Evolutionary conservation across 2,888 invertebrate genomes (phyloP), one percentile per base, ranked within the genome.

Genomic region (Agrotis puta): DNA sequence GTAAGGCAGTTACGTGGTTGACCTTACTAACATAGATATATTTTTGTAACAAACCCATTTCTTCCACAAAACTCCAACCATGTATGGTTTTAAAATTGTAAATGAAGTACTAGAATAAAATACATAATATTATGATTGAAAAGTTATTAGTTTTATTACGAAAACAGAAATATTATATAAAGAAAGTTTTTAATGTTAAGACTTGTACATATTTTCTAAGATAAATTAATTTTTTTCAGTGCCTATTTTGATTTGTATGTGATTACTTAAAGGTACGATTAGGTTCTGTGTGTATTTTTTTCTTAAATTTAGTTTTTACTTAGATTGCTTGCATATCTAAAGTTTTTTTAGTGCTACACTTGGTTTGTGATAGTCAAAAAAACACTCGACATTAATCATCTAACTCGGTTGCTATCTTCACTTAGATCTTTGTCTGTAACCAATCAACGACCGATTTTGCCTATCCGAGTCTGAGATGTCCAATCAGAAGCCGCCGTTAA

Each of bases 171-270:
- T 64, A 64, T 77, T 64, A 64, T 77, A 81, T 74, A 68, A 77
- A 72, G 1, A 79, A 82, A 65, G 39, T 39, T 76, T 87, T 84
- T 82, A 82, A 84, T 71, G 81, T 79, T 76, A 85, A 81, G 82
- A 84, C 77, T 84, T 86, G 86, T 91, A 90, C 89, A 90, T 84
- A 91, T 89, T 91, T 88, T 86, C 71, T 86, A 88, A 79, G 75
- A 68, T 90, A 90, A 86, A 77, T 82, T 91, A 90, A 86, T 74
- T 80, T 58, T n/a, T 61, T 87, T 85, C 90, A 90, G 91, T 91
- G 91, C 90, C 91, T 91, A 85, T 79, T 77, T 39, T 84, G 74
- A 75, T 81, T 85, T 85, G 20, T 74, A 66, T 66, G 62, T 64
- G 54, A 65, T 69, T 69, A 66, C 43, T 65, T 47, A 53, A 58